These are phyloP conservation scores for Eutolmus rufibarbis DNA, from an alignment of 2,888 invertebrate species.

Conservation along the genomic window DNA sequence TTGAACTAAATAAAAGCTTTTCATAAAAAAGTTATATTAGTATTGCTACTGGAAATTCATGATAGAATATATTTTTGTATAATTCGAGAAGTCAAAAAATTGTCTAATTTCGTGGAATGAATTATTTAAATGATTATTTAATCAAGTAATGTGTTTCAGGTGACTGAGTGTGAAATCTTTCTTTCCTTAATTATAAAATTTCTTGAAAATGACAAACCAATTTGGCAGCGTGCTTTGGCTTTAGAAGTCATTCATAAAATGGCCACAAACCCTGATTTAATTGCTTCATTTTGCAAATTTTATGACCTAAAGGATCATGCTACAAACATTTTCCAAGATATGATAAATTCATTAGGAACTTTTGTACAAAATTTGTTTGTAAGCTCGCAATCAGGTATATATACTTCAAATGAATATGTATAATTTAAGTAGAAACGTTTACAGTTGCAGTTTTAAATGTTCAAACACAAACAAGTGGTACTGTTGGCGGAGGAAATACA, in stretches of 20 bases:
- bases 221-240: constrained; percentile 95
- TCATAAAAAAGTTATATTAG: too few species aligned
- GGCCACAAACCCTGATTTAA: constrained; percentile 82
- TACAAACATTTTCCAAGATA: constrained; percentile 92
- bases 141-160: constrained; percentile 64
- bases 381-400: constrained; percentile 70
- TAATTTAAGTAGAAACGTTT: neutral
- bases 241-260: constrained; percentile 95
- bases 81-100: too few species aligned
- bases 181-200: constrained; percentile 96
- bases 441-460: neutral
- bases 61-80: too few species aligned
- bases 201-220: constrained; percentile 93
- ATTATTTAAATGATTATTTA: neutral
- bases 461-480: constrained; percentile 42
- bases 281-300: constrained; percentile 91
- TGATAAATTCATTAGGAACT: constrained; percentile 90
- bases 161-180: constrained; percentile 98
- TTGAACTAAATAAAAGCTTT: too few species aligned
- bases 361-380: constrained; percentile 93
- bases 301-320: constrained; percentile 96
- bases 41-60: too few species aligned
- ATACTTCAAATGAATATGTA: neutral
- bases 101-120: neutral
- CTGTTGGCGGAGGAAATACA: neutral